Percentiles rank a stretch among this genome's conserved stretches.
Evolutionary conservation across 2,797 vertebrate species (phyloP).

Genomic region (Spheniscus humboldti): DNA sequence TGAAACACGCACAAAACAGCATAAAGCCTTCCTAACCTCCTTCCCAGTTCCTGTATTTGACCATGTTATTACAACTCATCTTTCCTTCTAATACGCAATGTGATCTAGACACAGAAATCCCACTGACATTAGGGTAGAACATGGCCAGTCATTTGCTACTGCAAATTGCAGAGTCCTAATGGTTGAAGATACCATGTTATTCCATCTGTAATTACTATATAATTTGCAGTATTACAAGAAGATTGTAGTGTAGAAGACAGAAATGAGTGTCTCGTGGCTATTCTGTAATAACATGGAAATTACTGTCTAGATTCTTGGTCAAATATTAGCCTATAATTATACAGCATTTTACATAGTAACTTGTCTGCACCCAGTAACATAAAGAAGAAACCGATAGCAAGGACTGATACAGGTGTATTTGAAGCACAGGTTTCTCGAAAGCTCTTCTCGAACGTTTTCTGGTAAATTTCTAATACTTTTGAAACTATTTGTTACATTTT

Average conservation of each 20-base stretch:
- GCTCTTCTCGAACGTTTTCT: background rate
- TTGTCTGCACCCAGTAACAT: background rate
- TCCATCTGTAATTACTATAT: constrained; percentile 28
- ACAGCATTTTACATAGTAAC: constrained; percentile 15
- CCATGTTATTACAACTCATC: background rate
- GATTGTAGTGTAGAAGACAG: constrained; percentile 19
- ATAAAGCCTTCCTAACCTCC: background rate
- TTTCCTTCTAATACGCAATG: background rate
- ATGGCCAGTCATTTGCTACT: background rate
- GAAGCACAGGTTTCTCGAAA: background rate
- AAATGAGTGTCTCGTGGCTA: constrained; percentile 29
- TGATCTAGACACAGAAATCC: background rate
- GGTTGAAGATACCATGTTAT: background rate
- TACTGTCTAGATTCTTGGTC: constrained; percentile 23
- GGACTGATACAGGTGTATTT: background rate
- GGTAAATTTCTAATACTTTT: background rate
- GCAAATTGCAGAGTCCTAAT: background rate
- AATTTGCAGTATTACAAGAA: constrained; percentile 49
- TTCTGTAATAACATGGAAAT: constrained; percentile 36
- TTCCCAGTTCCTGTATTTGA: background rate
- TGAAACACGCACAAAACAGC: background rate
- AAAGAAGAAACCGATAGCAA: background rate
- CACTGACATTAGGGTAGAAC: background rate
- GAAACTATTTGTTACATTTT: constrained; percentile 20
- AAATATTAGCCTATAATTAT: constrained; percentile 59